A percentile compares a stretch with the other conserved stretches of the same genome.
Conservation (phyloP, 1,140 invertebrate species). For the Drosophila nasuta region DNA sequence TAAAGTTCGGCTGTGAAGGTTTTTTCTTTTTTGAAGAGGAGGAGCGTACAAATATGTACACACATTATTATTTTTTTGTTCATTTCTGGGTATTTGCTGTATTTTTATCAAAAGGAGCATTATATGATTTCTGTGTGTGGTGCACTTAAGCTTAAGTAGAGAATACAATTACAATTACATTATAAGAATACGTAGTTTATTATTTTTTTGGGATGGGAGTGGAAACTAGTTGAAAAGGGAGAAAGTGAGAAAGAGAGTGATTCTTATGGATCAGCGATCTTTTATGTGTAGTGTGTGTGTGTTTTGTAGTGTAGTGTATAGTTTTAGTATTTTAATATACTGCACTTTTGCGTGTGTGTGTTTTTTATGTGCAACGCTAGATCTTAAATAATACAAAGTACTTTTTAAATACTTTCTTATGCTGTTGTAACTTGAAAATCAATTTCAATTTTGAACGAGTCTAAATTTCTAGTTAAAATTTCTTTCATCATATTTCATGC, state of each 20-base stretch:
- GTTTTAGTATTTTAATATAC: not conserved
- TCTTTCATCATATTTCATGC: constrained; percentile 46
- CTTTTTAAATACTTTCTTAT: constrained; percentile 9
- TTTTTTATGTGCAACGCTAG: constrained; percentile 31
- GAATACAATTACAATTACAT: constrained; percentile 63
- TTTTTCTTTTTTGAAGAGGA: constrained; percentile 33
- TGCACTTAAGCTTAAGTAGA: constrained; percentile 68
- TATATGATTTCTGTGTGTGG: constrained; percentile 55
- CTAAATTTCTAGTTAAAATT: constrained; percentile 37
- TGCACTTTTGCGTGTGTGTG: not conserved
- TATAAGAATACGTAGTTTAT: constrained; percentile 47
- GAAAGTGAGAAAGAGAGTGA: not conserved
- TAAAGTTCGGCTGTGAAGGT: constrained; percentile 81
- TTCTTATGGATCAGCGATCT: constrained; percentile 19
- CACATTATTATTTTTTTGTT: constrained; percentile 27
- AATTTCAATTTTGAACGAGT: constrained; percentile 68
- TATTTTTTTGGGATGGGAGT: constrained; percentile 5
- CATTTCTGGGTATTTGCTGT: constrained; percentile 14
- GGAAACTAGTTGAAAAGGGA: constrained; percentile 9
- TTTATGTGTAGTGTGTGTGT: constrained; percentile 18
- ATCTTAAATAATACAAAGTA: constrained; percentile 24
- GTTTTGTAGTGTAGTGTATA: constrained; percentile 7
- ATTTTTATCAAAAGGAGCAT: constrained; percentile 14
- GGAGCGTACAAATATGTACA: constrained; percentile 66
- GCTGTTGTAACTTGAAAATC: constrained; percentile 18